Conservation (phyloP, 1,140 invertebrate species). For the Campodea augens region DNA sequence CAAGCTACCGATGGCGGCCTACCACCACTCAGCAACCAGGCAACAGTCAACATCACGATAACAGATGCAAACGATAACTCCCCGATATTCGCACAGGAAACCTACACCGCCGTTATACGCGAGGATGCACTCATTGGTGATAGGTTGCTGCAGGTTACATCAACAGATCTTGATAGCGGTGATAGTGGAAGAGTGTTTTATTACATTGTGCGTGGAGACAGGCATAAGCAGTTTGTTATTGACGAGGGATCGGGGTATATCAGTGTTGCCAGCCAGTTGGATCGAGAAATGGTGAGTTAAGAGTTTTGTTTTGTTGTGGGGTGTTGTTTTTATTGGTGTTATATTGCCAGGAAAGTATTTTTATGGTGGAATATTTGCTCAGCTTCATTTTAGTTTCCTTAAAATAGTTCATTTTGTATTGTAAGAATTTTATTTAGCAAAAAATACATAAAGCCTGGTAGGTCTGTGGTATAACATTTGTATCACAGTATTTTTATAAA, state of each 20-base stretch:
- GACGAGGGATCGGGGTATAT: slow-evolving; percentile 60
- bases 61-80: slow-evolving; percentile 78
- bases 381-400: too few relatives aligned
- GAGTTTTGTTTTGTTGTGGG: background rate
- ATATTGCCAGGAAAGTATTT: background rate
- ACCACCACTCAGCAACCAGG: slow-evolving; percentile 66
- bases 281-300: slow-evolving; percentile 50
- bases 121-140: slow-evolving; percentile 56
- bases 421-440: too few relatives aligned
- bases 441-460: too few relatives aligned
- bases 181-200: slow-evolving; percentile 58
- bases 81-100: slow-evolving; percentile 58
- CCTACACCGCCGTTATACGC: slow-evolving; percentile 54
- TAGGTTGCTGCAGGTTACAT: slow-evolving; percentile 46
- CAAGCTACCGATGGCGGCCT: slow-evolving; percentile 71
- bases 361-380: too few relatives aligned
- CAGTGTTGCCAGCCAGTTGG: slow-evolving; percentile 47
- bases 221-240: slow-evolving; percentile 53
- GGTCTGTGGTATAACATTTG: too few relatives aligned
- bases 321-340: background rate
- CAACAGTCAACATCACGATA: slow-evolving; percentile 70
- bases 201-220: slow-evolving; percentile 57
- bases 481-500: too few relatives aligned
- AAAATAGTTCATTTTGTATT: too few relatives aligned
- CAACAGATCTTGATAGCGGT: slow-evolving; percentile 63